These are phyloP conservation scores for Blastobasis adustella DNA, from an alignment of 2,888 invertebrate species.

Conservation along the genomic window DNA sequence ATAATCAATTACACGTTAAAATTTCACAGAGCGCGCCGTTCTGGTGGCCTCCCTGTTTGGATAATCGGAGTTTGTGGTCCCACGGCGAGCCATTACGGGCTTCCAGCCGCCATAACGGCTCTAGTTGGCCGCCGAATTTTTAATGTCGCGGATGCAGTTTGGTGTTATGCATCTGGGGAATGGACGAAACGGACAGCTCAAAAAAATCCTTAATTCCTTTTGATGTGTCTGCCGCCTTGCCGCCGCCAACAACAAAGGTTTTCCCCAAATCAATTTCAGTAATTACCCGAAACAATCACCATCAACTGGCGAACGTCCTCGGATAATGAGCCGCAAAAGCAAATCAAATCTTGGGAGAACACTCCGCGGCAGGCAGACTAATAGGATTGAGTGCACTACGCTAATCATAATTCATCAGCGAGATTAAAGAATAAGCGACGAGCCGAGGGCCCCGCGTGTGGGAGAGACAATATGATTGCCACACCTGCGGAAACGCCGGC, in stretches of 20 bases:
- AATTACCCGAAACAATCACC: too few relatives aligned
- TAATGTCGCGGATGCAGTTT: conserved; percentile 59
- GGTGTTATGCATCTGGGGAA: too few relatives aligned
- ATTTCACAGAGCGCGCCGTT: conserved; percentile 65
- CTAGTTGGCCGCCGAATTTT: conserved; percentile 58
- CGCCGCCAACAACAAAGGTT: too few relatives aligned
- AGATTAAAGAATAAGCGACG: conserved; percentile 70
- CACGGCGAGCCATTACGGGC: conserved; percentile 63
- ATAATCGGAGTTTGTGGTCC: conserved; percentile 74
- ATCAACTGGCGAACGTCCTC: background rate
- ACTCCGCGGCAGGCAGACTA: conserved; percentile 50
- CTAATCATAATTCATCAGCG: conserved; percentile 74
- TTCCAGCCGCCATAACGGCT: conserved; percentile 57
- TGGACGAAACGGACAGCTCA: too few relatives aligned
- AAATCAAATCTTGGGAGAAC: conserved; percentile 45
- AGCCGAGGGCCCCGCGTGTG: conserved; percentile 42
- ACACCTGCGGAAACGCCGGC: conserved; percentile 70
- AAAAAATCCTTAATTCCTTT: too few relatives aligned
- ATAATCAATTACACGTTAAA: conserved; percentile 73
- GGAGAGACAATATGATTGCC: conserved; percentile 70
- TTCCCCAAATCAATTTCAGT: too few relatives aligned
- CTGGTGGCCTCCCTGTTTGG: conserved; percentile 62
- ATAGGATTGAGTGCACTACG: conserved; percentile 71
- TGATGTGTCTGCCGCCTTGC: too few relatives aligned
- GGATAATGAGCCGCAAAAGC: conserved; percentile 13